These are phyloP conservation scores for Lycaon pictus DNA, from an alignment of 2,113 vertebrate species.

Conservation along the genomic window DNA sequence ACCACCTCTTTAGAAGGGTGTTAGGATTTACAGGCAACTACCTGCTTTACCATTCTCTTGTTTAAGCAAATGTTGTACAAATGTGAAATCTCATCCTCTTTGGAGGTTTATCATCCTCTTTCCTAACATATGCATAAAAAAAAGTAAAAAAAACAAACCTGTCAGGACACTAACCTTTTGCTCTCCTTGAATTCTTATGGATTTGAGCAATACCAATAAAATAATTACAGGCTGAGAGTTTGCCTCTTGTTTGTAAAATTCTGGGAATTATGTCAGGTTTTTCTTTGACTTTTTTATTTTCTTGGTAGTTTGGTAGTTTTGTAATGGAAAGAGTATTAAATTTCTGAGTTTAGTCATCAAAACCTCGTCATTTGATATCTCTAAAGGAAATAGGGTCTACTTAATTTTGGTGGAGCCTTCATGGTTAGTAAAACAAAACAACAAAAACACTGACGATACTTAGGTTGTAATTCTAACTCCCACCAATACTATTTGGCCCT, in stretches of 20 bases:
- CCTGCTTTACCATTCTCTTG: background rate
- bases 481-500: background rate
- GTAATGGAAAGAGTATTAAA: conserved; percentile 75
- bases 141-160: background rate
- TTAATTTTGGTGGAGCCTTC: background rate
- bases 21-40: background rate
- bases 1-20: background rate
- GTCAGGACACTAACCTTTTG: background rate
- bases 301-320: conserved; percentile 76
- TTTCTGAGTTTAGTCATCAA: conserved; percentile 80
- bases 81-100: background rate
- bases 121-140: background rate
- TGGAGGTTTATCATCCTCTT: background rate
- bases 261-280: conserved; percentile 65
- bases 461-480: background rate
- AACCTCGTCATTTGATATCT: conserved; percentile 54
- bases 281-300: conserved; percentile 71
- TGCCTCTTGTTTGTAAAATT: conserved; percentile 12
- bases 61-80: background rate
- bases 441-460: background rate
- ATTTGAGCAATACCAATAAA: background rate
- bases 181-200: background rate
- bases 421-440: background rate
- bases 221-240: conserved; percentile 1
- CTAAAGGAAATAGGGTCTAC: conserved; percentile 33